Conservation (phyloP, 2,113 vertebrate species). For the Neolamprologus kungweensis region DNA sequence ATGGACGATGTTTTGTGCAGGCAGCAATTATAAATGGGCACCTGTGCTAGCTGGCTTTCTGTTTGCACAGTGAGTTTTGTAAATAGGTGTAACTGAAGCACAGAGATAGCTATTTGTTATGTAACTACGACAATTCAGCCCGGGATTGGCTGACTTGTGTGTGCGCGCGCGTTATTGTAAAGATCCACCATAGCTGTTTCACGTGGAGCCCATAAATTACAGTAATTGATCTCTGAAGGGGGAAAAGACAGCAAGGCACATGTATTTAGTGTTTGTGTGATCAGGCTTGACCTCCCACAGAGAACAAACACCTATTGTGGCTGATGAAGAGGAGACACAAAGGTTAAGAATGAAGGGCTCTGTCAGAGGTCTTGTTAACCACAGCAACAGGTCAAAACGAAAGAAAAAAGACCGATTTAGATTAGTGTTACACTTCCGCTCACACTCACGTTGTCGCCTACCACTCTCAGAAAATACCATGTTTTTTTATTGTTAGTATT, state of each 20-base stretch:
- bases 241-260: neutral
- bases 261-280: constrained; percentile 32
- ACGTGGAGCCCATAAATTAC: constrained; percentile 34
- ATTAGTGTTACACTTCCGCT: neutral
- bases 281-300: constrained; percentile 44
- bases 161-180: neutral
- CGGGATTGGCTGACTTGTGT: constrained; percentile 8
- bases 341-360: constrained; percentile 29
- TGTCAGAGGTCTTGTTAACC: constrained; percentile 34
- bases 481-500: neutral
- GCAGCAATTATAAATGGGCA: neutral
- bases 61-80: constrained; percentile 27
- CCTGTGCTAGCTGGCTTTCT: constrained; percentile 26
- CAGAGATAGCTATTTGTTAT: constrained; percentile 1
- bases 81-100: constrained; percentile 16
- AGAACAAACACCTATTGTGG: constrained; percentile 49
- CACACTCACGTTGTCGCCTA: neutral
- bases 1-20: constrained; percentile 25
- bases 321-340: constrained; percentile 24
- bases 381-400: constrained; percentile 12
- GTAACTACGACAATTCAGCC: neutral
- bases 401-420: constrained; percentile 35
- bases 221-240: constrained; percentile 31
- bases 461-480: neutral
- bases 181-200: neutral